Conservation (phyloP, 2,797 vertebrate genomes). For the Micrastur ruficollis region DNA sequence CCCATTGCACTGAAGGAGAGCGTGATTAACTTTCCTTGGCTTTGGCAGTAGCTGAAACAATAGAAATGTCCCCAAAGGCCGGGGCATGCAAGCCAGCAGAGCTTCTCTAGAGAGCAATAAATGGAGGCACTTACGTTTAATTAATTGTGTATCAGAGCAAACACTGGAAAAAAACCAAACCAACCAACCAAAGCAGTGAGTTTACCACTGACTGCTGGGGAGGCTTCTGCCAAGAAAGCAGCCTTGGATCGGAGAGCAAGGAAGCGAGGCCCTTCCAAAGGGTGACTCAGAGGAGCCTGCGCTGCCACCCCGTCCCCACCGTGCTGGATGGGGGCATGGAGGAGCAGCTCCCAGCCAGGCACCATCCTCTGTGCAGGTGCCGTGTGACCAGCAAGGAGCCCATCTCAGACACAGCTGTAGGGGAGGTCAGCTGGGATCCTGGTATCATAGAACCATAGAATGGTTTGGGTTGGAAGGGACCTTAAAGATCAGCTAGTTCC, state of each 20-base stretch:
- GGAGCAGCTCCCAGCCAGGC: background rate
- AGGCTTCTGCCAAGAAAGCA: constrained; percentile 42
- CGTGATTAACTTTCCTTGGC: background rate
- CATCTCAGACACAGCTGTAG: rapidly evolving
- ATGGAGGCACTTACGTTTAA: constrained; percentile 1
- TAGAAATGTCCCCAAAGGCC: background rate
- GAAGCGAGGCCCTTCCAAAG: background rate
- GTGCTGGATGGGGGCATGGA: rapidly evolving
- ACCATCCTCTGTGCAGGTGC: background rate
- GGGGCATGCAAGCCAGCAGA: background rate
- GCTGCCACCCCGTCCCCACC: rapidly evolving
- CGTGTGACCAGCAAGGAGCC: background rate
- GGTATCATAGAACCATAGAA: background rate
- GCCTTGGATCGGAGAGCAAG: background rate
- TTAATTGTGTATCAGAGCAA: constrained; percentile 49
- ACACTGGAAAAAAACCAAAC: constrained; percentile 32
- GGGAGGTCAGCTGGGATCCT: background rate
- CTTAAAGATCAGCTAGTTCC: background rate
- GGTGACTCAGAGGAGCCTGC: constrained; percentile 21
- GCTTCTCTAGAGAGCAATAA: constrained; percentile 13
- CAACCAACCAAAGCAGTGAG: background rate
- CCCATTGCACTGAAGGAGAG: background rate
- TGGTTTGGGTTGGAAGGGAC: background rate
- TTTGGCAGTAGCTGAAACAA: constrained; percentile 30
- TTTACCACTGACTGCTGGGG: background rate